Base-by-base conservation (phyloP, 2,797 vertebrate species). In the Sebastes oblongus region DNA sequence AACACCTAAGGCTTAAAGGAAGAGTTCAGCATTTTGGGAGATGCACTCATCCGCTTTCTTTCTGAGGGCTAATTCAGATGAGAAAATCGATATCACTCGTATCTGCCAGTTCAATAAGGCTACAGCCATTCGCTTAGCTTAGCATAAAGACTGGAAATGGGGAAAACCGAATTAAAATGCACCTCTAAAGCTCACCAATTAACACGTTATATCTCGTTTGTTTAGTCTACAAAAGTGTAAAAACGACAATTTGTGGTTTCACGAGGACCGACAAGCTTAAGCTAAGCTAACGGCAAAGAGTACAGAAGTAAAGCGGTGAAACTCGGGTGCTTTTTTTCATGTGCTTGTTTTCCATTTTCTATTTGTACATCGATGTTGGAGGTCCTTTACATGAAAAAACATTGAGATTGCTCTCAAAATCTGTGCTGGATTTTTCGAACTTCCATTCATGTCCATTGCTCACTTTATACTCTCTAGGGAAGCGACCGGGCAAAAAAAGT, bases 1-100 rank as follows among this genome's bases (percentile, higher is more conserved):
- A 91, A 59, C 70, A 39, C 71, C 78, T 75, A 86, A 71, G 70
- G 64, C 60, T 77, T 24, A 82, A 86, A 87, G 77, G 78, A 88
- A 68, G 46, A 79, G 61, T 32, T 73, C 8, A 3, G 70, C 80
- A 81, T 86, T 85, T 83, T 75, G 82, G 77, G 78, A 83, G 56
- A 70, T 59, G 6, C 14, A 18, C 34, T 58, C 3, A 11, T 75
- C 30, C 30, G 32, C 52, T 64, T 66, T 56, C 6, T 8, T n/a
- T 22, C 25, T 10, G 42, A 81, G 56, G 30, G 16, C 56, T 22
- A 2, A 27, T 42, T 55, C 2, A 16, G 61, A 22, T 52, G 25
- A 46, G 29, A 68, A 14, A 4, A 66, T 18, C 0, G 0, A 30
- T 16, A 39, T 18, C 18, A 12, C 36, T n/a, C 4, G 2, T 8